phyloP scores from a whole-genome alignment of 2,113 vertebrate species.

The Phrynosoma blainvillii region DNA sequence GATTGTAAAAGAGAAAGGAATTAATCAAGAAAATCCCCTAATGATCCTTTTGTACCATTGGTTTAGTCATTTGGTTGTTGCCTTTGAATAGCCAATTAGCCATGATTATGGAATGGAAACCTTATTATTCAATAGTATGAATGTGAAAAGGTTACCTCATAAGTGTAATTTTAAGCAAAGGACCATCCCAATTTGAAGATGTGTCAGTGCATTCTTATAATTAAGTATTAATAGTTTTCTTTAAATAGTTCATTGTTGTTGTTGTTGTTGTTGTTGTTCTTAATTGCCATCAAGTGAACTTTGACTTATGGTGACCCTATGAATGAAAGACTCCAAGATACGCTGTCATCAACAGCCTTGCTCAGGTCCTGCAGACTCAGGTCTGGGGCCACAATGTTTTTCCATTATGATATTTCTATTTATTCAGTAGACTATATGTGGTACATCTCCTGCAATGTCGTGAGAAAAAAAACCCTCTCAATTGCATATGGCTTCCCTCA shows the following conservation, averaged over 20 bases:
- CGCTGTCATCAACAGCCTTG: no score
- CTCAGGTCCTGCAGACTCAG: no score
- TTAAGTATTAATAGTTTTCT: neutral
- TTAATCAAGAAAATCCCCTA: neutral
- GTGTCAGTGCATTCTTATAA: neutral
- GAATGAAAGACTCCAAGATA: no score
- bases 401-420: neutral
- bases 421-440: neutral
- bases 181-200: neutral
- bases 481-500: no score
- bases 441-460: neutral
- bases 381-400: neutral
- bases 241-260: neutral
- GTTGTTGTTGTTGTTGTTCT: no score
- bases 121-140: neutral
- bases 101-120: neutral
- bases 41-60: neutral
- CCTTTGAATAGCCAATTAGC: neutral
- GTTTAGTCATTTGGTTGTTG: neutral
- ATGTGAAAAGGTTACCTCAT: neutral
- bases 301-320: no score
- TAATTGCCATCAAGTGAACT: no score
- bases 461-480: neutral
- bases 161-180: neutral
- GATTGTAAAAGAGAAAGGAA: neutral